Evolutionary conservation across 2,888 invertebrate species (phyloP).

Genomic region (Galerucella calmariensis): DNA sequence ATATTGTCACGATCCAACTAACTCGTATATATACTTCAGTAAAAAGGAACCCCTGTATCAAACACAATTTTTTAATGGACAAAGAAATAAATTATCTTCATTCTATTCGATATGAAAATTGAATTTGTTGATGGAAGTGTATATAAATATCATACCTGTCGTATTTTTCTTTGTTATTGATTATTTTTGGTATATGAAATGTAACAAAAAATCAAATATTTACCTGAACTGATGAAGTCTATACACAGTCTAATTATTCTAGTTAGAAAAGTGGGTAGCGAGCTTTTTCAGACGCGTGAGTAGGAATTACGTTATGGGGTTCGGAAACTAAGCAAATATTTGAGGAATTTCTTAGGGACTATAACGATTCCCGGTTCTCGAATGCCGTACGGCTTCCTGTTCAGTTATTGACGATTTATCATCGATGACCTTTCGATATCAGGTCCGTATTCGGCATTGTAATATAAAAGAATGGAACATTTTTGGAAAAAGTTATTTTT

Average conservation of each 20-base stretch:
- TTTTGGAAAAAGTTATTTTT: too few relatives aligned
- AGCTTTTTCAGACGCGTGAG: conserved; percentile 37
- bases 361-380: conserved; percentile 41
- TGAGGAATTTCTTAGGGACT: conserved; percentile 52
- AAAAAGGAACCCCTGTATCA: background rate
- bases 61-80: background rate
- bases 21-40: conserved; percentile 8
- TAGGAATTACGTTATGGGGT: conserved; percentile 53
- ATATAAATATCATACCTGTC: too few relatives aligned
- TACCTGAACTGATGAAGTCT: background rate
- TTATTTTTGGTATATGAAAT: too few relatives aligned
- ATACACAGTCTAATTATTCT: conserved; percentile 36
- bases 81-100: background rate
- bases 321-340: conserved; percentile 55
- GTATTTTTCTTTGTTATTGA: too few relatives aligned
- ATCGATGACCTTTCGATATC: conserved; percentile 27
- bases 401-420: conserved; percentile 41
- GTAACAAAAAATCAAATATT: background rate
- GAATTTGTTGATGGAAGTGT: too few relatives aligned
- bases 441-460: background rate
- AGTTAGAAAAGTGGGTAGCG: conserved; percentile 39
- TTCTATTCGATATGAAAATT: background rate
- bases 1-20: conserved; percentile 30
- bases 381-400: conserved; percentile 39
- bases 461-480: too few relatives aligned